phyloP scores from a whole-genome alignment of 2,113 vertebrate genomes.

The Tupaia chinensis region DNA sequence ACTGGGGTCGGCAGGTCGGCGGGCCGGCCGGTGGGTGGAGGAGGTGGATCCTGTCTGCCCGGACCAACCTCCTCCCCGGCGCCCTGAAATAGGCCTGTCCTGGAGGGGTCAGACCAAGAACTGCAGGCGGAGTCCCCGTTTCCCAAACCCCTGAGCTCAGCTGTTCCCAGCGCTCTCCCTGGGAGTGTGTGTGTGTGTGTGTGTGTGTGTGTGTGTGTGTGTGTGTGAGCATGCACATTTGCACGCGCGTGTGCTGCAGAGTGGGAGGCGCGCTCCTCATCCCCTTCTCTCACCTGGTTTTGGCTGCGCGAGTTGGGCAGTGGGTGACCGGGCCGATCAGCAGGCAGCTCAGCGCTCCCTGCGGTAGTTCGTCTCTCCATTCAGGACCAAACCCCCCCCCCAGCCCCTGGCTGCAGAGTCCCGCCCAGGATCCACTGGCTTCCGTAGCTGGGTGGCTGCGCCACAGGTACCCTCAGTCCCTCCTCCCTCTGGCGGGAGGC shows the following conservation, averaged over 20 bases:
- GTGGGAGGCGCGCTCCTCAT: background rate
- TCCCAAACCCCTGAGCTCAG: background rate
- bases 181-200: background rate
- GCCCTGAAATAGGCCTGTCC: background rate
- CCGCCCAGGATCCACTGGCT: conserved; percentile 51
- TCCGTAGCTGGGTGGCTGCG: background rate
- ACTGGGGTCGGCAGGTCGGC: background rate
- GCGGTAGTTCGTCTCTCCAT: background rate
- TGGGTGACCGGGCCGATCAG: accelerated
- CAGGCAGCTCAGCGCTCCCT: background rate
- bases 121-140: background rate
- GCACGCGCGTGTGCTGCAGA: background rate
- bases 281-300: background rate
- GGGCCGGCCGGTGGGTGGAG: too few relatives aligned
- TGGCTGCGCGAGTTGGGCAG: background rate
- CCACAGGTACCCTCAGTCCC: background rate
- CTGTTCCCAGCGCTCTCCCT: background rate
- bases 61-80: background rate
- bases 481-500: background rate
- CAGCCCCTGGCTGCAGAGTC: background rate
- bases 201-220: background rate
- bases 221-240: too few relatives aligned
- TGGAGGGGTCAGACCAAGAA: background rate
- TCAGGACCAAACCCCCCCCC: too few relatives aligned
- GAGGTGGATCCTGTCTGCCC: background rate